Evolutionary conservation across 2,113 vertebrate genomes (phyloP).

Genomic region (Emydocephalus ijimae): DNA sequence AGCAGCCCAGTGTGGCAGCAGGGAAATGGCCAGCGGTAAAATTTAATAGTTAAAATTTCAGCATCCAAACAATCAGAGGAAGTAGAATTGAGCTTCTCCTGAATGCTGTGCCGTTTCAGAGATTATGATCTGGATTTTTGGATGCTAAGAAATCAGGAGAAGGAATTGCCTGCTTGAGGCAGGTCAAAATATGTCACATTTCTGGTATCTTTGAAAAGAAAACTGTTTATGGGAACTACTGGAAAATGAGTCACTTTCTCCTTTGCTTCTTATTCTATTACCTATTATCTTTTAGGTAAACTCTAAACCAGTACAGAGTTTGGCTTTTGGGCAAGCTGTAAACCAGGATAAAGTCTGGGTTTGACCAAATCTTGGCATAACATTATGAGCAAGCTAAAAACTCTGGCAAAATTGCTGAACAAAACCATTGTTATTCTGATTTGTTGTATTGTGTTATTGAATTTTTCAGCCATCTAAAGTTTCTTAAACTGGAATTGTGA

Average conservation of each 20-base stretch:
- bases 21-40: accelerated
- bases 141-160: not conserved
- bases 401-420: not conserved
- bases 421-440: not conserved
- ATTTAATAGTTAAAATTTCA: not conserved
- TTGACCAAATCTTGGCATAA: not conserved
- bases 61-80: not conserved
- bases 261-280: no score
- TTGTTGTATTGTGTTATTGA: not conserved
- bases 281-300: no score
- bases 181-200: not conserved
- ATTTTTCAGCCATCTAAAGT: not conserved
- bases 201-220: no score
- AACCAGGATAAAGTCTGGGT: not conserved
- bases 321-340: not conserved
- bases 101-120: not conserved
- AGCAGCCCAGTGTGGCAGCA: not conserved
- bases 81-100: not conserved
- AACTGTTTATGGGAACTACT: no score
- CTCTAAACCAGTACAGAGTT: no score
- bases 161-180: not conserved
- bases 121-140: not conserved
- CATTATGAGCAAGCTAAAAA: not conserved
- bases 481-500: not conserved
- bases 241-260: not conserved